phyloP scores from a whole-genome alignment of 2,113 vertebrate species.

The Callorhinus ursinus region DNA sequence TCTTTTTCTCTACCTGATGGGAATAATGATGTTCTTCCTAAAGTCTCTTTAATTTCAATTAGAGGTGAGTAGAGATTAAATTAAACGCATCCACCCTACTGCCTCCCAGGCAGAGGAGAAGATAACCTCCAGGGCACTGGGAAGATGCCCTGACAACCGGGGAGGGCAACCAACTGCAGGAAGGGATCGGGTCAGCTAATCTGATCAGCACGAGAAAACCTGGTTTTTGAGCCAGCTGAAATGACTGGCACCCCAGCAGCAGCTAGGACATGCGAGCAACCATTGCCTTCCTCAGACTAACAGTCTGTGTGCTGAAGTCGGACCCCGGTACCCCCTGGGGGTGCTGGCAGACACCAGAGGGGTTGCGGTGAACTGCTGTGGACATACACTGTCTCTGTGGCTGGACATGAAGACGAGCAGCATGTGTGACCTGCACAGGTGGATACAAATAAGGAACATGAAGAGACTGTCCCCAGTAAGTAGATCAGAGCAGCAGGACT shows the following conservation, averaged over 20 bases:
- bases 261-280: too few species aligned
- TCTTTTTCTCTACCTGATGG: neutral
- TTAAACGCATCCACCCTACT: neutral
- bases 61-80: neutral
- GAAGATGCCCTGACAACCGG: neutral
- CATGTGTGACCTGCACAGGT: accelerated
- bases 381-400: accelerated
- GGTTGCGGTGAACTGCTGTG: neutral
- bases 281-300: neutral
- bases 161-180: neutral
- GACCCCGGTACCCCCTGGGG: accelerated
- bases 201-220: neutral
- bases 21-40: conserved; percentile 48
- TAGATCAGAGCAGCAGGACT: neutral
- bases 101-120: neutral
- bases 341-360: neutral
- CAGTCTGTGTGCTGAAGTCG: neutral
- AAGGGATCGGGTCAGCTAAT: neutral
- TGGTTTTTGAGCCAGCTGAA: neutral
- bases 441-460: neutral
- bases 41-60: conserved; percentile 32
- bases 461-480: neutral
- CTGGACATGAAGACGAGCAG: neutral
- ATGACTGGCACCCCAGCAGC: neutral
- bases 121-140: neutral